Evolutionary conservation across 2,113 vertebrate species (phyloP).

Genomic region (Strigops habroptila): DNA sequence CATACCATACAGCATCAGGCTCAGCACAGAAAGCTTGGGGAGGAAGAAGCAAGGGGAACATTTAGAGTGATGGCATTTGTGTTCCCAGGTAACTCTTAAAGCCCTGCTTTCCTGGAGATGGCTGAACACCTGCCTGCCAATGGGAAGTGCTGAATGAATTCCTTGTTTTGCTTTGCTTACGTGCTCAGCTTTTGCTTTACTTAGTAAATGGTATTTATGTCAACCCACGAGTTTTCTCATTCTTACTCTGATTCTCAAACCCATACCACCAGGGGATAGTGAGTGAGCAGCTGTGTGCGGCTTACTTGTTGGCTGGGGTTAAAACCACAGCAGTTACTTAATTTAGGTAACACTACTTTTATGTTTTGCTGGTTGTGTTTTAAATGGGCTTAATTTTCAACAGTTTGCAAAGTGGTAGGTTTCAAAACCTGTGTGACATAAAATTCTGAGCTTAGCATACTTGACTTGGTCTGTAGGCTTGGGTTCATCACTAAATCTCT

Average conservation of each 20-base stretch:
- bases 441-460: background rate
- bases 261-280: background rate
- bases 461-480: background rate
- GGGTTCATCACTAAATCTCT: background rate
- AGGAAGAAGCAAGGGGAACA: background rate
- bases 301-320: background rate
- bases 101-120: background rate
- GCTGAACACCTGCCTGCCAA: background rate
- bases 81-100: background rate
- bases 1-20: accelerated
- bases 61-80: background rate
- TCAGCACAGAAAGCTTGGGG: accelerated
- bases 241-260: background rate
- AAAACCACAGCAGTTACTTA: background rate
- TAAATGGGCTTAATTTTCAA: background rate
- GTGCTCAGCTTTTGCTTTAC: background rate
- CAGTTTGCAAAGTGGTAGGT: background rate
- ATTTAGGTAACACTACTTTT: background rate
- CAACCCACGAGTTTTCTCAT: background rate
- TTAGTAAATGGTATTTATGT: background rate
- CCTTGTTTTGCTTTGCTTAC: background rate
- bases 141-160: background rate
- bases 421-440: background rate
- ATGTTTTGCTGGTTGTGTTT: background rate
- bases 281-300: background rate